Percentiles rank a stretch among this genome's conserved stretches.
phyloP scores from a whole-genome alignment of 2,113 vertebrate species.

The Pomatostomus ruficeps region DNA sequence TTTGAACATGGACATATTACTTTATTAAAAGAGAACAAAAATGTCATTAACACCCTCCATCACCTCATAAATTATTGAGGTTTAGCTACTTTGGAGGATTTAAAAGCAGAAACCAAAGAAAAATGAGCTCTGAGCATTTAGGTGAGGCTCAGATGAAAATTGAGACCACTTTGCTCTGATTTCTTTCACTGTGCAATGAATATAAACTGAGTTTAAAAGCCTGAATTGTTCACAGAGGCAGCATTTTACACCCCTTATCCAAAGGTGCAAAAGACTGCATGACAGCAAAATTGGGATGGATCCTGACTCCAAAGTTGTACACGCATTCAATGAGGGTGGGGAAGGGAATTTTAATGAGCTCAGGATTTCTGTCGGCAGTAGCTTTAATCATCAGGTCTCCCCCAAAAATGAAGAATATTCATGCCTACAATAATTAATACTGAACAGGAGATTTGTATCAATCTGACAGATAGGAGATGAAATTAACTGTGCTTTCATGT shows the following conservation, averaged over 20 bases:
- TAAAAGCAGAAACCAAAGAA: not conserved
- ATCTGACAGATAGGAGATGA: conserved; percentile 66
- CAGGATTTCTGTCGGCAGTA: not conserved
- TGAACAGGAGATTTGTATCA: conserved; percentile 69
- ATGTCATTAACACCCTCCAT: not conserved
- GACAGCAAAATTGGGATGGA: not conserved
- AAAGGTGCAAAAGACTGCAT: not conserved
- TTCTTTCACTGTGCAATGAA: not conserved
- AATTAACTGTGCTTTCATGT: conserved; percentile 72
- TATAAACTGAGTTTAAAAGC: not conserved
- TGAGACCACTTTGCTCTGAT: not conserved
- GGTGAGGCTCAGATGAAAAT: not conserved
- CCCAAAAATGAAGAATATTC: conserved; percentile 40
- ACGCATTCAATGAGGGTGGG: not conserved
- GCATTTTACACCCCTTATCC: not conserved
- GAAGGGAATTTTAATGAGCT: conserved; percentile 22
- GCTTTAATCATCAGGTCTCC: conserved; percentile 39
- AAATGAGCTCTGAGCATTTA: not conserved
- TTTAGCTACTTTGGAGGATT: not conserved
- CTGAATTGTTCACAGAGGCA: not conserved
- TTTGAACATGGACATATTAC: not conserved
- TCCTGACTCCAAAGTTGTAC: not conserved
- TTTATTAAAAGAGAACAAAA: not conserved
- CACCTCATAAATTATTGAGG: not conserved
- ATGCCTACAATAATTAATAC: conserved; percentile 66